Base-by-base conservation (phyloP, 2,797 vertebrate genomes). In the Mormyrus hasselquistii region DNA sequence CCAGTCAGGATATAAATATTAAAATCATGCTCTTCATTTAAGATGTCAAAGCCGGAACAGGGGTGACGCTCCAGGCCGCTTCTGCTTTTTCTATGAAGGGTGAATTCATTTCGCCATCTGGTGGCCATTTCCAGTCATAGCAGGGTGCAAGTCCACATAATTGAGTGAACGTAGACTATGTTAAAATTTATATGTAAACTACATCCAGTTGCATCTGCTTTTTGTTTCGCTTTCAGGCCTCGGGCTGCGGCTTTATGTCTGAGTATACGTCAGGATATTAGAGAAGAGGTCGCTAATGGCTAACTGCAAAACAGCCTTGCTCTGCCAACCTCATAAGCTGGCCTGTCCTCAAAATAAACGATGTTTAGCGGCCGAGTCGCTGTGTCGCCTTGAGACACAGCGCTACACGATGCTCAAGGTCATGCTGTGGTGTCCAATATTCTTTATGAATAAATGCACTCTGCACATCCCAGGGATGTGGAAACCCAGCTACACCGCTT, bases 91-190 rank as follows among this genome's bases (percentile, higher is more conserved):
- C 16, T 19, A n/a, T 44, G 73, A 76, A 41, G 34, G 38, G 10
- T 79, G 73, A 79, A 79, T 79, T 16, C 16, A 44, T 50, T n/a
- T 25, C 87, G 59, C 89, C 89, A 90, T 29, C 89, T 86, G 53
- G 82, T 50, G 89, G 47, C n/a, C n/a, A 25, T 50, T 49, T 50
- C 6, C 41, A 84, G 47, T 50, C 19, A 50, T 84, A 25, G 22
- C 47, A 47, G 47, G 41, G 5, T 50, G 82, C 44, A 14, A 25
- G 19, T 50, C n/a, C n/a, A 49, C 41, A 50, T 22, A 47, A 84
- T 84, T 84, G 47, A 84, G 41, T 84, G 47, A 7, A 22, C 82
- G 25, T n/a, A 50, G n/a, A 22, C 82, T 84, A n/a, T 16, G n/a
- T 50, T 47, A 14, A 84, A 22, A 84, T 49, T 49, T 84, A 47